Conservation (phyloP, 35 echinoderm and acorn worm genomes). For the Patiria miniata region DNA sequence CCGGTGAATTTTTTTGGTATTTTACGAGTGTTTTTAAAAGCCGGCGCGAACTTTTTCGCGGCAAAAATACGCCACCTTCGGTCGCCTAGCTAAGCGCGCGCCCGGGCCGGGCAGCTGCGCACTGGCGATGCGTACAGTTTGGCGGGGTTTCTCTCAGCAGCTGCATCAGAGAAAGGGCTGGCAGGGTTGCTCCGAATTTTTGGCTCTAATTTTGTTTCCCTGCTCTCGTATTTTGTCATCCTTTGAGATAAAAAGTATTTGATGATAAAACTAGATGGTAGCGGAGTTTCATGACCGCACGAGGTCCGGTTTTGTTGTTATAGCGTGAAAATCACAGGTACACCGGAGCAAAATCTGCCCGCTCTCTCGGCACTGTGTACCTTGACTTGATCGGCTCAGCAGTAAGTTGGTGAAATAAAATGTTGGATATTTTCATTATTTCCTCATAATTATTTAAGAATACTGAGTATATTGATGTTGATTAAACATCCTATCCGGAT, state of each 20-base stretch:
- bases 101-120: neutral
- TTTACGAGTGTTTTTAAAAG: slow-evolving; percentile 13
- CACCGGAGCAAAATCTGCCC: neutral
- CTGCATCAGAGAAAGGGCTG: neutral
- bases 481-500: neutral
- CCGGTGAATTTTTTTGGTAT: neutral
- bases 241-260: neutral
- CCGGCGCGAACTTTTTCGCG: slow-evolving; percentile 29
- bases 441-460: no score
- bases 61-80: slow-evolving; percentile 32
- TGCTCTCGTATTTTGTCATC: neutral
- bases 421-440: no score
- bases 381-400: neutral
- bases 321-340: neutral
- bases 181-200: neutral
- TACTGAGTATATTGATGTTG: no score
- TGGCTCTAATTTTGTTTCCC: neutral
- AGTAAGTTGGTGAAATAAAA: neutral
- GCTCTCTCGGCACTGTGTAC: neutral
- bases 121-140: slow-evolving; percentile 27
- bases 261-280: neutral
- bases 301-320: neutral
- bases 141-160: slow-evolving; percentile 13
- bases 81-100: neutral
- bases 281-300: neutral